phyloP scores from a whole-genome alignment of 2,888 invertebrate genomes.

The Caradrina clavipalpis region DNA sequence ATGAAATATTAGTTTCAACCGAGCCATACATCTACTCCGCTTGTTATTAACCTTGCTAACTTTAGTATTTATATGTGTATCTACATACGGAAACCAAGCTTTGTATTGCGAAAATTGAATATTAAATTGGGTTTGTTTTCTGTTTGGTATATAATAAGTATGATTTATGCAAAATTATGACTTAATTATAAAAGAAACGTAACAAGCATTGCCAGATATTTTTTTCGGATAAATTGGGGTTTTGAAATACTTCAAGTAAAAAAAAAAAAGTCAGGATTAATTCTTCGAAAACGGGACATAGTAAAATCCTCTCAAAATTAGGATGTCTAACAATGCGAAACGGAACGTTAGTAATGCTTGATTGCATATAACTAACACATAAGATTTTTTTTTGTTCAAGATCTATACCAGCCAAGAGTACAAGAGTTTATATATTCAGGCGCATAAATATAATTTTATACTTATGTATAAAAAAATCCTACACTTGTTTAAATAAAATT shows the following conservation, averaged over 20 bases:
- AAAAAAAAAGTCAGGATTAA: too few relatives aligned
- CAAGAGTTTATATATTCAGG: not conserved
- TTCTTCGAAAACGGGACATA: too few relatives aligned
- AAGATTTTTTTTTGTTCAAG: not conserved
- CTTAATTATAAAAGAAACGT: not conserved
- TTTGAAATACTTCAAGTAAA: too few relatives aligned
- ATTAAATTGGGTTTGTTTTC: constrained; percentile 45
- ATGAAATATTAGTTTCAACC: constrained; percentile 79
- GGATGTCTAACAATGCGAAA: too few relatives aligned
- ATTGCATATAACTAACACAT: not conserved
- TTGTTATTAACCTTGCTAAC: constrained; percentile 71
- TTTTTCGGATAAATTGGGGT: too few relatives aligned
- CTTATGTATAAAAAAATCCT: too few relatives aligned
- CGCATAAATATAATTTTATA: too few relatives aligned
- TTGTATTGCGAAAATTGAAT: constrained; percentile 57
- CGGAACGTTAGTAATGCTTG: not conserved
- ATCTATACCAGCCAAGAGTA: not conserved
- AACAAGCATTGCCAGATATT: not conserved
- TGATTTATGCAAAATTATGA: not conserved
- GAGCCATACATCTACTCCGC: constrained; percentile 72
- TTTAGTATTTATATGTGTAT: constrained; percentile 62
- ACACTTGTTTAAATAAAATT: too few relatives aligned
- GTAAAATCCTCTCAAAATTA: too few relatives aligned
- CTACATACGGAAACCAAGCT: constrained; percentile 52
- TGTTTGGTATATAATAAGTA: constrained; percentile 16